Percentiles rank a stretch among this genome's conserved stretches.
phyloP scores from a whole-genome alignment of 2,888 invertebrate genomes.

The Norana najaformis region DNA sequence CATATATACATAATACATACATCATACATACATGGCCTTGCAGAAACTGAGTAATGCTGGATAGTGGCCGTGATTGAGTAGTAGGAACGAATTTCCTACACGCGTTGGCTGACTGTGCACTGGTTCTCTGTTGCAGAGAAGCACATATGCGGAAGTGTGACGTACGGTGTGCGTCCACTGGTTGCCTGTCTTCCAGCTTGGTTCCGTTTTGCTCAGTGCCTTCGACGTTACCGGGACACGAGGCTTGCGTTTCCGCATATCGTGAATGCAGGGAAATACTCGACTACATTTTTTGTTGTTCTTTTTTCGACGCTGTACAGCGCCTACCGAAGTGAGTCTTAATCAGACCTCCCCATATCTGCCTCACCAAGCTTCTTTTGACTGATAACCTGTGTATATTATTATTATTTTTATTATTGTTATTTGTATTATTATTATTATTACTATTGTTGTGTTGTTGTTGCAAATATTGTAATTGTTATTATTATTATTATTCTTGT shows the following conservation, averaged over 20 bases:
- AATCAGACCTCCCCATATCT: not conserved
- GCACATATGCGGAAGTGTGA: slow-evolving; percentile 45
- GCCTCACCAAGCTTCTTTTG: not conserved
- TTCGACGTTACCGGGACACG: slow-evolving; percentile 91
- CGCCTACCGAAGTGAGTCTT: slow-evolving; percentile 62
- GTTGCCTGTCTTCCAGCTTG: slow-evolving; percentile 93
- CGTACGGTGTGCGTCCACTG: slow-evolving; percentile 77
- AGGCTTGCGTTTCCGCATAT: slow-evolving; percentile 77
- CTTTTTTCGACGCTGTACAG: slow-evolving; percentile 70
- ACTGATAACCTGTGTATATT: not conserved
- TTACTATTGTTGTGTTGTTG: no score
- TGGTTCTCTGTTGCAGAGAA: slow-evolving; percentile 16
- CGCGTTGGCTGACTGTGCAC: not conserved
- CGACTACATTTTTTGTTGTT: slow-evolving; percentile 93
- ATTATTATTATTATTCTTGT: no score
- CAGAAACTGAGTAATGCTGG: no score
- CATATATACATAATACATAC: no score
- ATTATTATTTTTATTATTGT: no score
- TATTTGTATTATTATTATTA: no score
- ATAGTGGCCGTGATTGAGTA: not conserved
- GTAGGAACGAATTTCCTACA: not conserved
- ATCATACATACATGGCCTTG: no score
- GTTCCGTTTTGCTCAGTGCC: slow-evolving; percentile 95
- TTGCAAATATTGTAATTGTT: no score
- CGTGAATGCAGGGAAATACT: slow-evolving; percentile 96